Percentiles rank a stretch among this genome's conserved stretches.
These are phyloP conservation scores for Erythrocebus patas DNA, from an alignment of 2,113 vertebrate species.

Conservation along the genomic window DNA sequence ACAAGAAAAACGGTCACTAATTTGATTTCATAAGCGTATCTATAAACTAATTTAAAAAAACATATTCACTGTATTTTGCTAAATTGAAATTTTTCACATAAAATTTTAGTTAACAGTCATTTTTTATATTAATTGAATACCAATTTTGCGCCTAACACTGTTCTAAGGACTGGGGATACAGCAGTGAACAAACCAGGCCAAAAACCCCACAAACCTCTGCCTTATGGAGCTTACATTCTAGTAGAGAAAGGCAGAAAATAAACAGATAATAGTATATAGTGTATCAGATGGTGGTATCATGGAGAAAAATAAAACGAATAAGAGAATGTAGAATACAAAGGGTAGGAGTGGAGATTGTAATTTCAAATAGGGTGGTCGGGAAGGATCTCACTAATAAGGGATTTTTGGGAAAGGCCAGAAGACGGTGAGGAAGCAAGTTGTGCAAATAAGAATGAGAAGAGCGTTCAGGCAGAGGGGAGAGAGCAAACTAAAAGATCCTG, in stretches of 20 bases:
- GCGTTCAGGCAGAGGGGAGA: not conserved
- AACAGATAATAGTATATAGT: not conserved
- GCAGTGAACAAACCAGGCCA: not conserved
- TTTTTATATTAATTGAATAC: not conserved
- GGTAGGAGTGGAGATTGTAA: not conserved
- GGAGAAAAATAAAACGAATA: not conserved
- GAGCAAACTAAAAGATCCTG: not conserved
- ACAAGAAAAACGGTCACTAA: not conserved
- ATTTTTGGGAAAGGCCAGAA: not conserved
- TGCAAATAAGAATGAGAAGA: not conserved
- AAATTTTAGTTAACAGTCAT: not conserved
- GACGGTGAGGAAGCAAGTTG: not conserved
- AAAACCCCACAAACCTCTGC: not conserved
- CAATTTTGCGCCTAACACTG: not conserved
- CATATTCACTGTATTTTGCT: not conserved
- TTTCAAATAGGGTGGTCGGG: not conserved
- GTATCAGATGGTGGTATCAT: not conserved
- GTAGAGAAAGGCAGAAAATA: not conserved
- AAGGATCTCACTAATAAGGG: not conserved
- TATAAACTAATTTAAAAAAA: not conserved
- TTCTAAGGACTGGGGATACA: not conserved
- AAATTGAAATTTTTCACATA: not conserved
- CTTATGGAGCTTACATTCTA: not conserved
- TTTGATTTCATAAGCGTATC: slow-evolving; percentile 1
- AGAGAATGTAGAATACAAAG: not conserved